phyloP scores from a whole-genome alignment of 2,888 invertebrate genomes.

The Acleris laterana region DNA sequence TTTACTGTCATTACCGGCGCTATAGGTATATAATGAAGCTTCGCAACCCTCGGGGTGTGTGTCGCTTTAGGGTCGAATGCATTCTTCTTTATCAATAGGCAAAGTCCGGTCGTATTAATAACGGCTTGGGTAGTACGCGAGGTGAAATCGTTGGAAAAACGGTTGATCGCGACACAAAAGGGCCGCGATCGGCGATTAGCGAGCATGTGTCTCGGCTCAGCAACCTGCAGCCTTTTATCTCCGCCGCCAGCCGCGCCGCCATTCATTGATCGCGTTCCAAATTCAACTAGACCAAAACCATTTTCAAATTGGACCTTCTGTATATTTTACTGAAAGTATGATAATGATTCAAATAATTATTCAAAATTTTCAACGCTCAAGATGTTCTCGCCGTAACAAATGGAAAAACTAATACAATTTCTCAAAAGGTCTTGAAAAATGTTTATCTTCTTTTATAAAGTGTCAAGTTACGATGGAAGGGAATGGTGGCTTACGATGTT shows the following conservation, averaged over 20 bases:
- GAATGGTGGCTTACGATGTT: conserved; percentile 38
- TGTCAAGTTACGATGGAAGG: conserved; percentile 37
- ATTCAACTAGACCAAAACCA: conserved; percentile 63
- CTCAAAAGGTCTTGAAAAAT: conserved; percentile 14
- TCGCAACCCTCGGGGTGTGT: conserved; percentile 14
- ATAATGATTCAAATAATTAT: background rate
- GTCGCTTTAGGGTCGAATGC: conserved; percentile 32
- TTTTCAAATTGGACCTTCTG: background rate
- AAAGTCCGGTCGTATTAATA: conserved; percentile 36
- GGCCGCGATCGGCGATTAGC: conserved; percentile 51
- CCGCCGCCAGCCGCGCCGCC: conserved; percentile 49
- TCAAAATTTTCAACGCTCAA: background rate
- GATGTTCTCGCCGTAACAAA: background rate
- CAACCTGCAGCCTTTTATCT: conserved; percentile 68
- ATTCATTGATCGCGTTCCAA: conserved; percentile 50
- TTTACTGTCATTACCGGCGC: conserved; percentile 52
- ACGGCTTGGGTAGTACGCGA: conserved; percentile 23
- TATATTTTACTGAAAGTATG: background rate
- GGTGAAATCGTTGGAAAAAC: conserved; percentile 43
- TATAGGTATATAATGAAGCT: conserved; percentile 30
- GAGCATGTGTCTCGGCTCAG: conserved; percentile 55
- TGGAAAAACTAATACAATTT: conserved; percentile 13
- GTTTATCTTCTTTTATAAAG: conserved; percentile 33
- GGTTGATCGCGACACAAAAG: conserved; percentile 50
- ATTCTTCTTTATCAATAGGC: conserved; percentile 36